phyloP scores from a whole-genome alignment of 1,140 invertebrate genomes.

The Heliconius hermathena region DNA sequence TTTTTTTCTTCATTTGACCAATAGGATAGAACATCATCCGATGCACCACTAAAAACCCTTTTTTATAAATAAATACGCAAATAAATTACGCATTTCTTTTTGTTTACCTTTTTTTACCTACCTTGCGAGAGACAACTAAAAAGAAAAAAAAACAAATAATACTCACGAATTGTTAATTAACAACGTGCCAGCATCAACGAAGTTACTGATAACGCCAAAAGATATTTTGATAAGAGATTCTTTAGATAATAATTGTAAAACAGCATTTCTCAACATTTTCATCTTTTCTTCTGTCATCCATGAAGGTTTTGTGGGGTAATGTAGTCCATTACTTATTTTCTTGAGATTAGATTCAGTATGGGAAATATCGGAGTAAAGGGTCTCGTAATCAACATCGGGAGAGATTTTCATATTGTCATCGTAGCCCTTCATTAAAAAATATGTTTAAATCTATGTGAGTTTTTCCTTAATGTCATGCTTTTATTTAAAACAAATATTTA shows the following conservation, averaged over 20 bases:
- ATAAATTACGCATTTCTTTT: not conserved
- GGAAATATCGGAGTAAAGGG: slow-evolving; percentile 51
- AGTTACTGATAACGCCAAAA: slow-evolving; percentile 66
- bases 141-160: not conserved
- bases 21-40: too few relatives aligned
- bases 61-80: not conserved
- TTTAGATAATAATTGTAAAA: slow-evolving; percentile 54
- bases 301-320: slow-evolving; percentile 48
- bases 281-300: slow-evolving; percentile 70
- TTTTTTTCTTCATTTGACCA: too few relatives aligned
- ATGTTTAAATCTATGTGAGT: not conserved
- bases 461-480: too few relatives aligned
- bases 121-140: not conserved
- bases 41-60: too few relatives aligned
- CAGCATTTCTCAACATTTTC: slow-evolving; percentile 44
- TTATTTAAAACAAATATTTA: too few relatives aligned
- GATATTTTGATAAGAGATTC: slow-evolving; percentile 65
- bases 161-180: slow-evolving; percentile 57
- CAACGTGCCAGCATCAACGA: slow-evolving; percentile 68
- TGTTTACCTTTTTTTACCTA: too few relatives aligned
- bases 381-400: slow-evolving; percentile 54
- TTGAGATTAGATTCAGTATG: slow-evolving; percentile 51
- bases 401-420: slow-evolving; percentile 57
- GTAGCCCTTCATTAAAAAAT: slow-evolving; percentile 55
- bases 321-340: slow-evolving; percentile 52